phyloP scores from a whole-genome alignment of 2,113 vertebrate genomes.

The Bettongia penicillata region DNA sequence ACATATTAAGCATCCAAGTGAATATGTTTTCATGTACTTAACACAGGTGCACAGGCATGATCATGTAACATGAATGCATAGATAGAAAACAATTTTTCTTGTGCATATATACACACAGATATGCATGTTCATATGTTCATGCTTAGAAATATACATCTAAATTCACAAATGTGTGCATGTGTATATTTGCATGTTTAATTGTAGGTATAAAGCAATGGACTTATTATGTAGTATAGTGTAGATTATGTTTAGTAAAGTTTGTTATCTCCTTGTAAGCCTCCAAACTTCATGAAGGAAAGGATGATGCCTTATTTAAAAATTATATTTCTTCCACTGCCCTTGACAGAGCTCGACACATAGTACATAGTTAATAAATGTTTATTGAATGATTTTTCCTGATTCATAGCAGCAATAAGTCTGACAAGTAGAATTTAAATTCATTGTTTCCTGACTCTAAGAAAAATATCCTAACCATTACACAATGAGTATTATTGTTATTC shows the following conservation, averaged over 20 bases:
- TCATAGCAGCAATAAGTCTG: not conserved
- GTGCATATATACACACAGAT: not conserved
- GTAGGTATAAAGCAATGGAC: not conserved
- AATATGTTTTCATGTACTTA: not conserved
- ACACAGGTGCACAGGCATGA: not conserved
- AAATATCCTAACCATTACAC: not conserved
- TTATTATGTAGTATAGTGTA: not conserved
- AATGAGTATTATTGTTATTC: not conserved
- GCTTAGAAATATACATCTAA: not conserved
- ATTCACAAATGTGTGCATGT: not conserved
- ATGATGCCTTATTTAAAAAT: not conserved
- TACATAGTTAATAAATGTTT: not conserved
- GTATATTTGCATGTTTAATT: not conserved
- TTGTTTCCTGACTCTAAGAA: not conserved
- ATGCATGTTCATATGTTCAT: not conserved
- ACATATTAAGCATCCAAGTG: not conserved
- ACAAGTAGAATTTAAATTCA: not conserved
- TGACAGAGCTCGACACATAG: not conserved
- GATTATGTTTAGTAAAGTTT: not conserved
- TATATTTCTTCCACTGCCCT: not conserved
- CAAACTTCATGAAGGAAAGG: not conserved
- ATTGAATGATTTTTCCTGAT: not conserved
- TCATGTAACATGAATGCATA: not conserved
- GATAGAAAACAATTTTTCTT: not conserved
- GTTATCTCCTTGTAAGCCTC: not conserved